phyloP scores from a whole-genome alignment of 2,888 invertebrate genomes.

The Latrodectus elegans region DNA sequence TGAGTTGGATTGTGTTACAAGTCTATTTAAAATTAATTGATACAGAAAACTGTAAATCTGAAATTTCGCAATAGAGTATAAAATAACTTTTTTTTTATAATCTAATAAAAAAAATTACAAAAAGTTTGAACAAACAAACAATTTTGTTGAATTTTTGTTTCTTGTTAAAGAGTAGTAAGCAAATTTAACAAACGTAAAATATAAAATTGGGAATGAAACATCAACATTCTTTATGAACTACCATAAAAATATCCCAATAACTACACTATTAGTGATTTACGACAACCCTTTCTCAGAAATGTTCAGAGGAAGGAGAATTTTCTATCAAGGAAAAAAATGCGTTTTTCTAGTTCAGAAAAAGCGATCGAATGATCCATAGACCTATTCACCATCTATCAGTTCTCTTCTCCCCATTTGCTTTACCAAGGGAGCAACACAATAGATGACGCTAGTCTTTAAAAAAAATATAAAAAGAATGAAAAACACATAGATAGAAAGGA shows the following conservation, averaged over 20 bases:
- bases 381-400: conserved; percentile 66
- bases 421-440: conserved; percentile 61
- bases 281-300: conserved; percentile 61
- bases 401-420: conserved; percentile 51
- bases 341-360: conserved; percentile 53
- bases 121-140: too few relatives aligned
- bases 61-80: too few relatives aligned
- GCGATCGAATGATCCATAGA: conserved; percentile 64
- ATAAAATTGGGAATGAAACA: conserved; percentile 18
- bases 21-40: too few relatives aligned
- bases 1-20: too few relatives aligned
- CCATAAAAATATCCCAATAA: conserved; percentile 62
- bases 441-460: conserved; percentile 45
- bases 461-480: conserved; percentile 34
- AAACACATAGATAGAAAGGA: conserved; percentile 14
- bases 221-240: conserved; percentile 53
- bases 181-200: too few relatives aligned
- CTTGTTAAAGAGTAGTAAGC: too few relatives aligned
- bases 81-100: too few relatives aligned
- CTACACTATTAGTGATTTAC: conserved; percentile 67
- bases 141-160: too few relatives aligned
- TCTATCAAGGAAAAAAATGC: conserved; percentile 44
- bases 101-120: too few relatives aligned
- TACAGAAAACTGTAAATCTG: too few relatives aligned
- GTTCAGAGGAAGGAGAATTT: conserved; percentile 26